phyloP scores from a whole-genome alignment of 2,113 vertebrate genomes.

The Nibea albiflora region DNA sequence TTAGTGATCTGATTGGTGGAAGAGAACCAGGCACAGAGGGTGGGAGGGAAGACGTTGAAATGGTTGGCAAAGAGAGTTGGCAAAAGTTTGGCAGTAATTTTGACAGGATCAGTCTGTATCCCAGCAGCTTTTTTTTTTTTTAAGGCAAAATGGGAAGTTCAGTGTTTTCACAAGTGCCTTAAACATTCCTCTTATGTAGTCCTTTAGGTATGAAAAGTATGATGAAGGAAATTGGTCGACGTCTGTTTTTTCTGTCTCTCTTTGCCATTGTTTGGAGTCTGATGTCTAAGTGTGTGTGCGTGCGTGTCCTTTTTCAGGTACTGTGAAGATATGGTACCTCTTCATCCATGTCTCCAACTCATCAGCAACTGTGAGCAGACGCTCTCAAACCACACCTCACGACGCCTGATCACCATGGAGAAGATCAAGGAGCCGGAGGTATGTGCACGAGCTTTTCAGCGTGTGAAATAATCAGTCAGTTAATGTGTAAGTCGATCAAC shows the following conservation, averaged over 20 bases:
- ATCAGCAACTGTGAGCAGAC: constrained; percentile 97
- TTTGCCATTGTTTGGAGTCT: neutral
- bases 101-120: constrained; percentile 23
- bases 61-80: neutral
- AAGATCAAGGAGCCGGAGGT: constrained; percentile 97
- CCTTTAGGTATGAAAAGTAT: neutral
- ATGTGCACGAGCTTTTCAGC: constrained; percentile 37
- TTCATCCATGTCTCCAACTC: constrained; percentile 92
- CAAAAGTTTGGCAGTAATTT: constrained; percentile 32
- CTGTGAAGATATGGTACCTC: constrained; percentile 90
- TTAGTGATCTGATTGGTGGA: constrained; percentile 5
- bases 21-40: neutral
- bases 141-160: neutral
- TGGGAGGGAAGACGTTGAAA: neutral
- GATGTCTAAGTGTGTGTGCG: neutral
- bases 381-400: constrained; percentile 95
- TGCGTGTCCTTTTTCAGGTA: constrained; percentile 85
- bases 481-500: neutral
- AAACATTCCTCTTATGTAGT: neutral
- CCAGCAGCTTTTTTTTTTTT: constrained; percentile 24
- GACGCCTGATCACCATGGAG: constrained; percentile 96
- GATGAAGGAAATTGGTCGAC: neutral
- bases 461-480: neutral
- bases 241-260: neutral
- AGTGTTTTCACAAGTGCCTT: constrained; percentile 6